These are phyloP conservation scores for Takifugu bimaculatus DNA, from an alignment of 2,113 vertebrate genomes.

Conservation along the genomic window DNA sequence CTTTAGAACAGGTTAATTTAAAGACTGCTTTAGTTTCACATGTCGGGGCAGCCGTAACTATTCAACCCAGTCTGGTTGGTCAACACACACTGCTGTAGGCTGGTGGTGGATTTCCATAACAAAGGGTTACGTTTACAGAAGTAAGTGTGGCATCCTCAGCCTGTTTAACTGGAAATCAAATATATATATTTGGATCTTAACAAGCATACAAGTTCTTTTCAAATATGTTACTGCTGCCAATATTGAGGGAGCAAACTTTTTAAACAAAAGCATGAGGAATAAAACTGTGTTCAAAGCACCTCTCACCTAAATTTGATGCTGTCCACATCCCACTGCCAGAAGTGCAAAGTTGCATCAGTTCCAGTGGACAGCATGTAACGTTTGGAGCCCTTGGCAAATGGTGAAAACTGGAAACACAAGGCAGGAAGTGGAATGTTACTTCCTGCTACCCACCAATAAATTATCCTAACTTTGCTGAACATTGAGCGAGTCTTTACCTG, in stretches of 20 bases:
- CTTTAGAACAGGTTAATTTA: neutral
- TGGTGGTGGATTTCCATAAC: neutral
- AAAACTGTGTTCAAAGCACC: neutral
- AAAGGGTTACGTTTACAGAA: neutral
- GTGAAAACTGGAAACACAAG: constrained; percentile 85
- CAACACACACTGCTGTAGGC: neutral
- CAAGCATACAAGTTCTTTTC: neutral
- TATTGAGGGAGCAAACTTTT: neutral
- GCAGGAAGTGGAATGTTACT: neutral
- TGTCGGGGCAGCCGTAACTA: too few species aligned
- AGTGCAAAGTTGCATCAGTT: constrained; percentile 94
- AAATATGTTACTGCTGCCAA: too few species aligned
- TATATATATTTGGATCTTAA: too few species aligned
- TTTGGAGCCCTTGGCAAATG: constrained; percentile 88
- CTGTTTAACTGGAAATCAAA: neutral
- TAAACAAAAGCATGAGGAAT: neutral
- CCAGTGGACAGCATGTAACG: constrained; percentile 96
- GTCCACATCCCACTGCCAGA: constrained; percentile 94
- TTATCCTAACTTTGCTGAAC: neutral
- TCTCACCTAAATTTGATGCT: constrained; percentile 89
- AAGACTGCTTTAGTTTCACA: neutral
- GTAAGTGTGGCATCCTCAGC: neutral
- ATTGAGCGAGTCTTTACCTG: constrained; percentile 77
- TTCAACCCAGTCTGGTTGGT: constrained; percentile 1
- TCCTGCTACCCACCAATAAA: neutral